Evolutionary conservation across 2,888 invertebrate genomes (phyloP).

Genomic region (Liodrosophila aerea): DNA sequence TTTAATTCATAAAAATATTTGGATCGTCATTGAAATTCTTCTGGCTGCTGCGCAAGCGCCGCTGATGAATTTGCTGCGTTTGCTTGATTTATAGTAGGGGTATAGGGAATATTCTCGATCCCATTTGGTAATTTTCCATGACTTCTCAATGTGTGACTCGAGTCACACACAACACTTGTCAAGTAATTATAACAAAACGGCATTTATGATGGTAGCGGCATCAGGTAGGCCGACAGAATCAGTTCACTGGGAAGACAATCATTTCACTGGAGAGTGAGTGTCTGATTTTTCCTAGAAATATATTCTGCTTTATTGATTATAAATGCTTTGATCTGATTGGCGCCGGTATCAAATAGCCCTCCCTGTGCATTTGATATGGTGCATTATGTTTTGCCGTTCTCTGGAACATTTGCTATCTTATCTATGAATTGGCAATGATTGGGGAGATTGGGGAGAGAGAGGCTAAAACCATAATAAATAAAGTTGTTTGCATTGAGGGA

Average conservation of each 20-base stretch:
- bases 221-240: no score
- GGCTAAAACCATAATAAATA: slow-evolving; percentile 15
- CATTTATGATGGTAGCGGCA: no score
- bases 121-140: slow-evolving; percentile 62
- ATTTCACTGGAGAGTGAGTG: no score
- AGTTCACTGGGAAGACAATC: no score
- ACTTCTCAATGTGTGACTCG: slow-evolving; percentile 22
- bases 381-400: background rate
- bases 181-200: no score
- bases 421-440: slow-evolving; percentile 20
- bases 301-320: no score
- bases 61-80: slow-evolving; percentile 35
- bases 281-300: no score
- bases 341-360: slow-evolving; percentile 15
- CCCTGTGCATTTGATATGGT: background rate
- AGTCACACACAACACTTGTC: slow-evolving; percentile 19
- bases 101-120: slow-evolving; percentile 40
- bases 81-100: slow-evolving; percentile 40
- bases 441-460: background rate
- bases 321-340: no score
- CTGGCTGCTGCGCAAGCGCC: slow-evolving; percentile 65
- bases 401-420: slow-evolving; percentile 40
- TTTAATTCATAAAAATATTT: no score
- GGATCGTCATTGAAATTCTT: no score
- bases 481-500: slow-evolving; percentile 35